A percentile compares a stretch with the other conserved stretches of the same genome.
Evolutionary conservation across 2,113 vertebrate genomes (phyloP).

Genomic region (Oreochromis spilurus): DNA sequence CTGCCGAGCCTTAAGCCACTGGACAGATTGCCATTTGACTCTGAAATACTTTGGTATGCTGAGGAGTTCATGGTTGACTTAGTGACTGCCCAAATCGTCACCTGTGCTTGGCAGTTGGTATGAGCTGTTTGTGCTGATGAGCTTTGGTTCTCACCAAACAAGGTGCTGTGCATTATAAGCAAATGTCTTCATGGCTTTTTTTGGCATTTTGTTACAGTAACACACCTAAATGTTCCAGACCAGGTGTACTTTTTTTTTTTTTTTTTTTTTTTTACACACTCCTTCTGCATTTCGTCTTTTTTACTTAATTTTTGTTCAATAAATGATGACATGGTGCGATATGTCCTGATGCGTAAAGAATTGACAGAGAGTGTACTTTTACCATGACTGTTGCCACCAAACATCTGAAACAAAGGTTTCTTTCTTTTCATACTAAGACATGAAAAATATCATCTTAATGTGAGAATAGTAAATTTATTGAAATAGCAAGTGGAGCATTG

Average conservation of each 20-base stretch:
- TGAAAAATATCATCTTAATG: not conserved
- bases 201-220: not conserved
- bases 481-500: not conserved
- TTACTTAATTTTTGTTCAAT: not conserved
- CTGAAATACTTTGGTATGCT: not conserved
- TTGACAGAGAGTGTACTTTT: not conserved
- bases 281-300: not conserved
- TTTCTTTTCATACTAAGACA: not conserved
- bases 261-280: not conserved
- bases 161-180: not conserved
- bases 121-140: not conserved
- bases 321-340: not conserved
- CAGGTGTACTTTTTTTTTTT: not conserved
- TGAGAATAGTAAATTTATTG: not conserved
- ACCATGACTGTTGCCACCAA: not conserved
- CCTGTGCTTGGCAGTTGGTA: rapidly evolving
- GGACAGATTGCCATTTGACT: not conserved
- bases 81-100: not conserved
- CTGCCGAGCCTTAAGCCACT: not conserved
- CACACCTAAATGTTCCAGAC: not conserved
- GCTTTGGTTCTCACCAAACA: not conserved
- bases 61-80: not conserved
- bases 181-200: not conserved
- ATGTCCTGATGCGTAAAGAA: not conserved
- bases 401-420: not conserved